Evolutionary conservation across 2,113 vertebrate species (phyloP).

Genomic region (Thamnophis sirtalis): DNA sequence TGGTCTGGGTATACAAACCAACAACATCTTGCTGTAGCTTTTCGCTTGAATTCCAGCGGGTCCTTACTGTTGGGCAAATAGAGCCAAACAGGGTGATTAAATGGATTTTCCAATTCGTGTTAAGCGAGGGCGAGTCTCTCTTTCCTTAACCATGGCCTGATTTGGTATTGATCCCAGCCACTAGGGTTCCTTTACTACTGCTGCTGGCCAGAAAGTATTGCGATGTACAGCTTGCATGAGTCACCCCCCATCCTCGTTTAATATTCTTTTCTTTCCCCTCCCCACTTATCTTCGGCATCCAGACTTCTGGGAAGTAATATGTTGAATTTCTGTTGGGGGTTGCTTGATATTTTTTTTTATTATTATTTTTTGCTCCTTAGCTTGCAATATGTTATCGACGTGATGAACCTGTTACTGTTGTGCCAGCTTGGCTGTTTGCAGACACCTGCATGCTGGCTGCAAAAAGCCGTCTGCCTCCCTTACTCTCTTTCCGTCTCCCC

Average conservation of each 20-base stretch:
- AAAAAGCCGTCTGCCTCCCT: fast-evolving
- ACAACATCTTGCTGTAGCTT: background rate
- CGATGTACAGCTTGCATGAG: background rate
- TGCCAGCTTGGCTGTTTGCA: background rate
- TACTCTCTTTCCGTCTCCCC: background rate
- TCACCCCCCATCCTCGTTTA: background rate
- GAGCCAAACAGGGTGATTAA: background rate
- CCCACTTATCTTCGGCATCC: background rate
- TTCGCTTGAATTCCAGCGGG: background rate
- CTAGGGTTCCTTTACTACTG: slow-evolving; percentile 23
- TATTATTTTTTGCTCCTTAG: background rate
- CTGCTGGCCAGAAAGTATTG: background rate
- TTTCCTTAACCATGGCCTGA: background rate
- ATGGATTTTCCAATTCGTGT: background rate
- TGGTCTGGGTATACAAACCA: background rate
- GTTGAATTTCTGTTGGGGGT: background rate
- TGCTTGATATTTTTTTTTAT: no score
- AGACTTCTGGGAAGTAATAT: background rate
- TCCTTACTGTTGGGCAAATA: background rate
- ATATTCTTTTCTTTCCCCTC: background rate
- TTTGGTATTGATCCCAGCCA: slow-evolving; percentile 17
- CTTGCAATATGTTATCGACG: background rate
- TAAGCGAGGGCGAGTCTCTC: background rate
- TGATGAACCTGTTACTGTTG: background rate
- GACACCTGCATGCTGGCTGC: background rate